Evolutionary conservation across 2,888 invertebrate species (phyloP), one percentile per base, ranked within the genome.

Genomic region (Drosophila rellima): DNA sequence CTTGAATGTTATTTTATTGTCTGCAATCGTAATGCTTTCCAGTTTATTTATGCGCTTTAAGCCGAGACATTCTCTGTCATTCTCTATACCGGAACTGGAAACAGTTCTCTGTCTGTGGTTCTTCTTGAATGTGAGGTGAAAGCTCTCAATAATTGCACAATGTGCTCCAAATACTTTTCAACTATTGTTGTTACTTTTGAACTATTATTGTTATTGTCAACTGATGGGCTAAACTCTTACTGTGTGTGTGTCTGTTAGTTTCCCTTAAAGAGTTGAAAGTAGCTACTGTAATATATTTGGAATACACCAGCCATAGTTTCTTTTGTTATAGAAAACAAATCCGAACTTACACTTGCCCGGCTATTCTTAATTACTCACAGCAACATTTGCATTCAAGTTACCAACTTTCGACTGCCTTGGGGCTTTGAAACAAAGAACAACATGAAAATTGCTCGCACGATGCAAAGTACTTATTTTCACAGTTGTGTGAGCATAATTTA

Each of bases 281-380:
- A n/a, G n/a, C n/a, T n/a, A 61, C 54, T 67, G 40, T 42, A 70
- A 63, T 74, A 70, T 70, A 57, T 71, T 63, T 75, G 62, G 55
- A 63, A 71, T 70, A 62, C 75, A 71, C 70, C 48, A 59, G 45
- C 61, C 13, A 48, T 56, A 52, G 48, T 37, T 55, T 39, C 59
- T 20, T 44, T 37, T 68, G 59, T 47, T 40, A n/a, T 20, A n/a
- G 47, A 15, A 57, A 64, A 70, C 33, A 61, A 59, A 37, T 8
- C 31, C 17, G 2, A 59, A 44, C 31, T 23, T 17, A n/a, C 51
- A 62, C 11, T 51, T 15, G 47, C 6, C 8, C 39, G 20, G 52
- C 51, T 31, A 51, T 47, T 74, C 65, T 59, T 66, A 70, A 74
- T 70, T 74, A 70, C n/a, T 42, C 44, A 26, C 52, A 33, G 50